Evolutionary conservation across 2,797 vertebrate genomes (phyloP), one percentile per base, ranked within the genome.

Genomic region (Darevskia nairensis): DNA sequence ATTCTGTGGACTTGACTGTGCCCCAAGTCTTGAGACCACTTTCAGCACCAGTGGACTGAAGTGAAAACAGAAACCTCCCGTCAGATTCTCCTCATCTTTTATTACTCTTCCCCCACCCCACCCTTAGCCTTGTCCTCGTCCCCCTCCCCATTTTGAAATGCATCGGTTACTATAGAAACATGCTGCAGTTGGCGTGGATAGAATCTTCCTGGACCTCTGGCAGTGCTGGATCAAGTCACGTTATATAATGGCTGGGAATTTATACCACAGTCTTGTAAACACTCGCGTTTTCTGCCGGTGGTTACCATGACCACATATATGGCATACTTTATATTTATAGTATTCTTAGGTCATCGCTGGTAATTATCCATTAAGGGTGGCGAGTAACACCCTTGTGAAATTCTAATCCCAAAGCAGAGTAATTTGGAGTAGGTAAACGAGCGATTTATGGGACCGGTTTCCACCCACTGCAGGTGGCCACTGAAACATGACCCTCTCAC

Each of bases 111-210:
- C 35, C 89, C 92, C 90, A 93, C 88, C 89, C 77, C 21, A 84
- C 71, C 78, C 77, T 85, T 82, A 88, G 80, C 50, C 11, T 69
- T 55, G 50, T 55, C 50, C 13, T 55, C 50, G 50, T 4, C 84
- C 71, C 77, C 39, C 46, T 66, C 81, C 84, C 86, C 80, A n/a
- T 92, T 94, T 89, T 72, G 94, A 96, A 96, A 93, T 95, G 94
- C 93, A 96, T 96, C 95, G 94, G 96, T 97, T 96, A 95, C 96
- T 96, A 96, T 97, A 96, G 96, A 95, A 95, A 97, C 96, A 88
- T 94, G 94, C 93, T 95, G 94, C 92, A 94, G 95, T 95, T 93
- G 94, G 94, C 95, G 96, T 95, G 91, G 93, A 92, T 90, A 91
- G 87, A 91, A 84, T 84, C 91, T 94, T 94, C 89, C 89, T 94